Percentiles rank a stretch among this genome's conserved stretches.
phyloP scores from a whole-genome alignment of 2,888 invertebrate genomes.

The Lobophora halterata region DNA sequence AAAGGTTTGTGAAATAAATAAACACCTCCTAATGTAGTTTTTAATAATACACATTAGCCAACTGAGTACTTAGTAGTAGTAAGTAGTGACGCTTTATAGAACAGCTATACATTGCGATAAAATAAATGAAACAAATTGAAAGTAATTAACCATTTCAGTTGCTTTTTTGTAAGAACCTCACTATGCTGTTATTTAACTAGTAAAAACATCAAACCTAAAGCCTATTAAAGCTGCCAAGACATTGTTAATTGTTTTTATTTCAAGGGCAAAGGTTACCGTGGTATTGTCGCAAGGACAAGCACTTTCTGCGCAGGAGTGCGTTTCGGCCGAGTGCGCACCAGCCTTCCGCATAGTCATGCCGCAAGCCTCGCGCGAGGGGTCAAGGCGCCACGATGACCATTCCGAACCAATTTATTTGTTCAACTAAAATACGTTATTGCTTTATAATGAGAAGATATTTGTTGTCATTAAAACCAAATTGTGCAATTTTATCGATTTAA shows the following conservation, averaged over 20 bases:
- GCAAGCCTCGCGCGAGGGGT: slow-evolving; percentile 48
- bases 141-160: slow-evolving; percentile 5
- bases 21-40: slow-evolving; percentile 2
- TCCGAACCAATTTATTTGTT: slow-evolving; percentile 47
- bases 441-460: slow-evolving; percentile 29
- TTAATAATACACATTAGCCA: no score
- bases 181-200: no score
- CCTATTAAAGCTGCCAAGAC: no score
- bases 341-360: slow-evolving; percentile 66
- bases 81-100: no score
- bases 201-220: no score
- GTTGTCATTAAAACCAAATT: slow-evolving; percentile 25
- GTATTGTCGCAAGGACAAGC: slow-evolving; percentile 68
- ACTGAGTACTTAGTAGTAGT: no score
- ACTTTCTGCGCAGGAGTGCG: slow-evolving; percentile 75
- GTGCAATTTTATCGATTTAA: slow-evolving; percentile 19
- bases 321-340: slow-evolving; percentile 60
- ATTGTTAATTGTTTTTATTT: slow-evolving; percentile 36
- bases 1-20: slow-evolving; percentile 1
- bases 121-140: background rate
- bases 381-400: slow-evolving; percentile 52
- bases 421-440: slow-evolving; percentile 37
- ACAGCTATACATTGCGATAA: no score
- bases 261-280: slow-evolving; percentile 61
- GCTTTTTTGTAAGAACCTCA: slow-evolving; percentile 1